These are phyloP conservation scores for Cryptoblepharus egeriae DNA, from an alignment of 2,797 vertebrate genomes.

Conservation along the genomic window DNA sequence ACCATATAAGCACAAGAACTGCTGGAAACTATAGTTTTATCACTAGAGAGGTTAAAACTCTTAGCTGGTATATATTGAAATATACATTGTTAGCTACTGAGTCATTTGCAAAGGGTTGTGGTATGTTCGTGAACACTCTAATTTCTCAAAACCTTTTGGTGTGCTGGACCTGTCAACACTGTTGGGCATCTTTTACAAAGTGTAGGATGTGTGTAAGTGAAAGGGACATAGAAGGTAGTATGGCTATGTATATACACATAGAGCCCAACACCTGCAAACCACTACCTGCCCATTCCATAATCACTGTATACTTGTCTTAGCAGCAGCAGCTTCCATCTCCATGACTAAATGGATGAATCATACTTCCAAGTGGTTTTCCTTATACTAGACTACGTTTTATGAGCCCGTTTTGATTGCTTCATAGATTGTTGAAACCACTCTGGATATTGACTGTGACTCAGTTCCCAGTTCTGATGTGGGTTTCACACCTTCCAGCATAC, in stretches of 20 bases:
- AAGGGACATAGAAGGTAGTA: too few species aligned
- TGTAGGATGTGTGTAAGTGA: too few species aligned
- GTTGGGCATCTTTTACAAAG: too few species aligned
- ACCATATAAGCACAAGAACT: too few species aligned
- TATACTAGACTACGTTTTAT: too few species aligned
- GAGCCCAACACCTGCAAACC: background rate
- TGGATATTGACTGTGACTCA: background rate
- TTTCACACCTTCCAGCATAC: background rate
- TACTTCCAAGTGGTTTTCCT: background rate
- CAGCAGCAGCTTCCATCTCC: background rate
- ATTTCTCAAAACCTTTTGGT: background rate
- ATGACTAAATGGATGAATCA: conserved; percentile 18
- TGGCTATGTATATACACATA: too few species aligned
- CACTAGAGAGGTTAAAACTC: too few species aligned
- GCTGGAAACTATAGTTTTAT: too few species aligned
- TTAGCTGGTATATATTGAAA: background rate
- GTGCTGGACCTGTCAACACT: too few species aligned
- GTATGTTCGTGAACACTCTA: background rate
- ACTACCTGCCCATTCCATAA: conserved; percentile 1
- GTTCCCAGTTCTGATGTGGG: background rate
- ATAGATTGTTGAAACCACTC: background rate
- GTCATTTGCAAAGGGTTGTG: background rate
- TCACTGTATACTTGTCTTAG: background rate
- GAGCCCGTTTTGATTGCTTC: background rate
- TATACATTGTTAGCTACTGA: background rate